Percentiles rank a stretch among this genome's conserved stretches.
These are phyloP conservation scores for Globia sparganii DNA, from an alignment of 2,888 invertebrate species.

Conservation along the genomic window DNA sequence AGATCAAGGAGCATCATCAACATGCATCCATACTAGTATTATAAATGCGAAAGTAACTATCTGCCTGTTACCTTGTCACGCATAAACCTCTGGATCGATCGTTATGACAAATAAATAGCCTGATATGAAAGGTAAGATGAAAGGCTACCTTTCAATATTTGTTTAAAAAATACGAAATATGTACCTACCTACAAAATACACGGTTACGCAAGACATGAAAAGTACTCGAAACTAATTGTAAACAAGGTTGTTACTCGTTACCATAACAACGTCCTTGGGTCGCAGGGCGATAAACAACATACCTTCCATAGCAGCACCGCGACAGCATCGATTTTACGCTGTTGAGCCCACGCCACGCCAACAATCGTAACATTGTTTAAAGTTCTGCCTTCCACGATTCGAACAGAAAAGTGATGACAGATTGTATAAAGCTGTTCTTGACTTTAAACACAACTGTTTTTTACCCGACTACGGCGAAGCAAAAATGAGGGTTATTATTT, in stretches of 20 bases:
- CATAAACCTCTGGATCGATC: not conserved
- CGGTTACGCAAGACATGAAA: not conserved
- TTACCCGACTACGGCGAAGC: no score
- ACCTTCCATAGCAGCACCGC: slow-evolving; percentile 6
- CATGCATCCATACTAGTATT: no score
- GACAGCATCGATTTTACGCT: slow-evolving; percentile 35
- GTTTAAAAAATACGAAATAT: not conserved
- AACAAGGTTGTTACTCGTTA: slow-evolving; percentile 7
- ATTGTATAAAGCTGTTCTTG: slow-evolving; percentile 8
- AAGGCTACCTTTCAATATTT: not conserved
- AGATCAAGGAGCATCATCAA: not conserved
- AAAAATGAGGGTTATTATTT: no score
- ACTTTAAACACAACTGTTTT: not conserved
- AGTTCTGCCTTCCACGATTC: slow-evolving; percentile 4
- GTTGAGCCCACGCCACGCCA: slow-evolving; percentile 46
- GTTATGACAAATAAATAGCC: not conserved
- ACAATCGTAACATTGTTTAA: slow-evolving; percentile 46
- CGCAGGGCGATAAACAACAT: slow-evolving; percentile 13
- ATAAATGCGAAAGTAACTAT: not conserved
- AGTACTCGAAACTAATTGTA: not conserved
- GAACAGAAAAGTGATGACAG: slow-evolving; percentile 18
- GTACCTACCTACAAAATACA: not conserved
- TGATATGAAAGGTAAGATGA: no score
- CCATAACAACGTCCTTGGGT: slow-evolving; percentile 33
- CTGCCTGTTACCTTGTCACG: not conserved